Evolutionary conservation across 2,888 invertebrate species (phyloP).

Genomic region (Itoplectis maculator): DNA sequence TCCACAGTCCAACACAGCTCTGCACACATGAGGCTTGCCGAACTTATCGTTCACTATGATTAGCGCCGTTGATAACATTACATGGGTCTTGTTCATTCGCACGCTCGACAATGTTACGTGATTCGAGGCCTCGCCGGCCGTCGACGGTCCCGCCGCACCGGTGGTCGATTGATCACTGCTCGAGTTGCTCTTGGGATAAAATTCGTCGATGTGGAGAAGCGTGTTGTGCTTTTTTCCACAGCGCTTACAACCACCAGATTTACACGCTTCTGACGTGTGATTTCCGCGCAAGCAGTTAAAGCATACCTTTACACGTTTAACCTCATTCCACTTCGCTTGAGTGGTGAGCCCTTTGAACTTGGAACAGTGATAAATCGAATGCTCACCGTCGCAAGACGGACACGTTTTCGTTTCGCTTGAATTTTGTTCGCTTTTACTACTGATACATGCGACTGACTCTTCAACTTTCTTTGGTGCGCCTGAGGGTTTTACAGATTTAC

Average conservation of each 20-base stretch:
- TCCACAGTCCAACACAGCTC: conserved; percentile 66
- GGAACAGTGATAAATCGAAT: no score
- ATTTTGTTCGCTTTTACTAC: no score
- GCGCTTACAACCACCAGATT: conserved; percentile 40
- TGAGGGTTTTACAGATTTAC: no score
- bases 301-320: conserved; percentile 53
- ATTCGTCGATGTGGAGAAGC: conserved; percentile 44
- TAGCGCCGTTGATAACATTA: conserved; percentile 61
- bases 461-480: no score
- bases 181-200: neutral
- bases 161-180: conserved; percentile 6
- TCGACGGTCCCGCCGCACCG: neutral
- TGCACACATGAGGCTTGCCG: conserved; percentile 39
- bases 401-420: no score
- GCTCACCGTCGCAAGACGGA: no score
- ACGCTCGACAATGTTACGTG: no score
- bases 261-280: conserved; percentile 34
- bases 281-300: conserved; percentile 59
- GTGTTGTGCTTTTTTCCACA: conserved; percentile 61
- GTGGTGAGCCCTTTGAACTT: no score
- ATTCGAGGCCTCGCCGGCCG: no score
- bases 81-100: conserved; percentile 33
- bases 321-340: no score
- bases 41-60: conserved; percentile 45
- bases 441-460: no score